A percentile compares a stretch with the other conserved stretches of the same genome.
Conservation (phyloP, 64 coral and sea anemone genomes). For the Cladopsammia gracilis region DNA sequence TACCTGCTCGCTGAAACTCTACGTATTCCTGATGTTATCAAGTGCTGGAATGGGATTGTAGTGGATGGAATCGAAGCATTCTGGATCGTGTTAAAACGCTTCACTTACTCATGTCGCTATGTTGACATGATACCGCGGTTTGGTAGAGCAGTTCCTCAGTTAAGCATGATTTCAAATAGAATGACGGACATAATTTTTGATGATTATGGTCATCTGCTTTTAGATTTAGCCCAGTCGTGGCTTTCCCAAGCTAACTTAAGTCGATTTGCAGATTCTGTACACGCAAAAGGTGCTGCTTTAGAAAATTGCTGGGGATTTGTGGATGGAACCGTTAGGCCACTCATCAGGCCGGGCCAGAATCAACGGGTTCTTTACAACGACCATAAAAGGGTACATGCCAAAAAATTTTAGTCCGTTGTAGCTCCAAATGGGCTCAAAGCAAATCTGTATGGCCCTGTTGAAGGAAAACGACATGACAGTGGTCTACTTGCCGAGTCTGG, state of each 20-base stretch:
- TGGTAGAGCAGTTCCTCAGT: conserved; percentile 21
- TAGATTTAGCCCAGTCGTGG: neutral
- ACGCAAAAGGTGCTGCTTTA: conserved; percentile 29
- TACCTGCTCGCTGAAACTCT: conserved; percentile 19
- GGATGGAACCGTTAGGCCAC: conserved; percentile 53
- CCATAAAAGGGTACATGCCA: conserved; percentile 32
- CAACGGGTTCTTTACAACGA: conserved; percentile 46
- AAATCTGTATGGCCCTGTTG: conserved; percentile 38
- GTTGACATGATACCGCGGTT: conserved; percentile 18
- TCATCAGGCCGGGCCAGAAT: conserved; percentile 28
- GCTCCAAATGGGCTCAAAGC: conserved; percentile 39
- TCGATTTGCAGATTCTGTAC: neutral
- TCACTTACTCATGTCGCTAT: conserved; percentile 43
- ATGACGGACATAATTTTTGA: conserved; percentile 20
- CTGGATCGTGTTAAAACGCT: conserved; percentile 20
- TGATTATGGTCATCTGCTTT: neutral
- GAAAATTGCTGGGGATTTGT: conserved; percentile 59
- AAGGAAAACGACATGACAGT: conserved; percentile 37
- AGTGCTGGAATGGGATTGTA: conserved; percentile 7
- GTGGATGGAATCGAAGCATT: conserved; percentile 14
- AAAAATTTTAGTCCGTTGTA: conserved; percentile 43
- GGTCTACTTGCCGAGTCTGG: conserved; percentile 25
- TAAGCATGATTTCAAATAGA: conserved; percentile 35
- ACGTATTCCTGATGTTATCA: conserved; percentile 41
- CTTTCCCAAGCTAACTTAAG: conserved; percentile 24